A percentile compares a stretch with the other conserved stretches of the same genome.
phyloP scores from a whole-genome alignment of 2,797 vertebrate genomes.

The Hylomyscus alleni region DNA sequence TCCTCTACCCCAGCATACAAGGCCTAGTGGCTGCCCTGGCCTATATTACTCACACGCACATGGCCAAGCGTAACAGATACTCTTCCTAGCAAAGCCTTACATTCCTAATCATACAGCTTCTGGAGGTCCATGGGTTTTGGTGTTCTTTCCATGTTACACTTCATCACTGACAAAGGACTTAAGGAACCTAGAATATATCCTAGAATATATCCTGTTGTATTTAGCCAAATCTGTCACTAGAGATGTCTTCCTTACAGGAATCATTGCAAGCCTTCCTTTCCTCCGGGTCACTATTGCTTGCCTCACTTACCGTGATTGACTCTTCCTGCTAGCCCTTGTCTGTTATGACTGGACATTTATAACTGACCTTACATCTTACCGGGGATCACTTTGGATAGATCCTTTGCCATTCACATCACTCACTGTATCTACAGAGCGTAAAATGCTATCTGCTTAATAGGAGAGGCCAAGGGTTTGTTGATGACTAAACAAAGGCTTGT shows the following conservation, averaged over 20 bases:
- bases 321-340: not conserved
- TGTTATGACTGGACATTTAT: not conserved
- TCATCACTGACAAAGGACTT: not conserved
- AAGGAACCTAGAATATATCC: not conserved
- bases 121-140: not conserved
- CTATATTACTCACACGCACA: too few species aligned
- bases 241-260: not conserved
- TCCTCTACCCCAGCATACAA: not conserved
- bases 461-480: not conserved
- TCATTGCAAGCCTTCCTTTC: not conserved
- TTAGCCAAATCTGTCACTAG: not conserved
- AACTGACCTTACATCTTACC: not conserved
- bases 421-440: not conserved
- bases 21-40: not conserved
- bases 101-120: not conserved
- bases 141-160: not conserved
- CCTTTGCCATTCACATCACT: not conserved
- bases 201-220: not conserved
- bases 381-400: not conserved
- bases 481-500: not conserved
- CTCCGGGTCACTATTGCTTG: rapidly evolving
- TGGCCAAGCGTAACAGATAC: not conserved
- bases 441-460: not conserved
- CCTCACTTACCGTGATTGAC: not conserved
- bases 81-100: not conserved